Evolutionary conservation across 2,113 vertebrate species (phyloP), one percentile per base, ranked within the genome.

Genomic region (Pseudopodoces humilis): DNA sequence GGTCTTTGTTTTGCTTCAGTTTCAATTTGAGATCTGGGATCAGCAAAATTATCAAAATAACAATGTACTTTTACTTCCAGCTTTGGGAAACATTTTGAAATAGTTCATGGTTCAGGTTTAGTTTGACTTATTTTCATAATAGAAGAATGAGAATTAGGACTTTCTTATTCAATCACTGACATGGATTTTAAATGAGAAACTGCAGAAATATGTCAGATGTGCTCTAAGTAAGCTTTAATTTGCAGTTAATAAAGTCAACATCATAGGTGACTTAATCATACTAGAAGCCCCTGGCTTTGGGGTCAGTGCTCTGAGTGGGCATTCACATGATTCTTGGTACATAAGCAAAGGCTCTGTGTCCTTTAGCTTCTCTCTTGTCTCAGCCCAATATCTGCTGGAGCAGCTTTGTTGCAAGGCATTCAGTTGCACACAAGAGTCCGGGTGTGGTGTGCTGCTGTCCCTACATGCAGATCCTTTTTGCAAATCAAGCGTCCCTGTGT

Each of bases 161-260:
- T 94, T 94, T 69, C 21, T 95, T 83, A 74, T 68, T 76, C 16
- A 83, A 24, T 92, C 62, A 86, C 58, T 62, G 21, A 25, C 49
- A 71, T 22, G 47, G 70, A 80, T 83, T 96, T 80, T 70, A 71
- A 83, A 83, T 76, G 76, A 88, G n/a, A 90, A 87, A 69, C 75
- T 92, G 44, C 20, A 92, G 47, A 90, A 97, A 88, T 89, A 67
- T 64, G 33, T 90, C 58, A 74, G 33, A 67, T 87, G 9, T 74
- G 30, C 23, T 92, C 70, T 82, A 35, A 49, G 12, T 52, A 53
- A 31, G 11, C 46, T 70, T 84, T 84, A 90, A 55, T 81, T 93
- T 71, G 30, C 46, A 31, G 25, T 90, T 74, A 30, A 60, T 60
- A 27, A 89, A 87, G 64, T 78, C 43, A 78, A 31, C n/a, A 63